phyloP scores from a whole-genome alignment of 2,113 vertebrate genomes.

The Otolemur garnettii region DNA sequence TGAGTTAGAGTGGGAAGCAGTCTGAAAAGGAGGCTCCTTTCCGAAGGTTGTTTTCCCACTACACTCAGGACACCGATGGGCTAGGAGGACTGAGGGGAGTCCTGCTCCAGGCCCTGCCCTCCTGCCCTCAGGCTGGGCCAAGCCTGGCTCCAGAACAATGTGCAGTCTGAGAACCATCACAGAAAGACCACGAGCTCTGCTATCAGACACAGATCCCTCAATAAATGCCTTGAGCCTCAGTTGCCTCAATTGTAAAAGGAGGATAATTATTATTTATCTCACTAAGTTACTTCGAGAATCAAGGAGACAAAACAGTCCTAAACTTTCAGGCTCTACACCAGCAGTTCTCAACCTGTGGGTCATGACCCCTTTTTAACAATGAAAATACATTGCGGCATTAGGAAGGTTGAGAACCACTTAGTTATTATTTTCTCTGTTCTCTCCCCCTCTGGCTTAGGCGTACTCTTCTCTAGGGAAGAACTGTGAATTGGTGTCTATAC shows the following conservation, averaged over 20 bases:
- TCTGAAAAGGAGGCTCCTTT: not conserved
- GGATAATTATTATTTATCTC: not conserved
- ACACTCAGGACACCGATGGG: fast-evolving
- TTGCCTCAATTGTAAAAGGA: not conserved
- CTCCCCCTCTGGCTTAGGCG: too few species aligned
- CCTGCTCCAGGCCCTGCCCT: not conserved
- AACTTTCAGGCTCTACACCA: not conserved
- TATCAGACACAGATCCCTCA: not conserved
- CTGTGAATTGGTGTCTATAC: not conserved
- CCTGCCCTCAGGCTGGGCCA: not conserved
- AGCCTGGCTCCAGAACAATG: not conserved
- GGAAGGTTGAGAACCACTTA: too few species aligned
- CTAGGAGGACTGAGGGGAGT: not conserved
- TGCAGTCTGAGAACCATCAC: not conserved
- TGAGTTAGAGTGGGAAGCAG: not conserved
- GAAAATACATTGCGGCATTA: too few species aligned
- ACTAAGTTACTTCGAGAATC: not conserved
- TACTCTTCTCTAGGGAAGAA: not conserved
- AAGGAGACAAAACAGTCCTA: not conserved
- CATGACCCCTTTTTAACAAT: too few species aligned
- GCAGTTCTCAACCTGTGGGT: too few species aligned
- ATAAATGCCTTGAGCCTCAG: not conserved
- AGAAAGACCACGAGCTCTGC: not conserved
- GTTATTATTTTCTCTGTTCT: not conserved
- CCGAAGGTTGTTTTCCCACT: not conserved